phyloP scores from a whole-genome alignment of 1,140 invertebrate species.

The Rhagoletis zephyria region DNA sequence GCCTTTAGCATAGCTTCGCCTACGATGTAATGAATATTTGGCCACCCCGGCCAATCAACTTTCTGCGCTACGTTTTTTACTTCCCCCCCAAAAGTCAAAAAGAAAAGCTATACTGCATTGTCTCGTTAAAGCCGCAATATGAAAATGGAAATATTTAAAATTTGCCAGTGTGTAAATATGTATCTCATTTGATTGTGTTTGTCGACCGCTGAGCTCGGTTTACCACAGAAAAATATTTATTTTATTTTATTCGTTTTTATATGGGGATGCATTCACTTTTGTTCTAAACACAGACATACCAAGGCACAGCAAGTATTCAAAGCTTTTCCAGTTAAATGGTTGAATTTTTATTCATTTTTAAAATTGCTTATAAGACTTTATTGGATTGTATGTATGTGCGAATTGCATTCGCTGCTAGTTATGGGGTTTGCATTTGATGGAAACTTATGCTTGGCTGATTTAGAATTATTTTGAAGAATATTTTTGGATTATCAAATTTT shows the following conservation, averaged over 20 bases:
- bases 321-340: constrained; percentile 25
- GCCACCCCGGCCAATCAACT: constrained; percentile 29
- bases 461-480: no score
- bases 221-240: background rate
- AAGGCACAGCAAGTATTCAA: background rate
- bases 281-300: no score
- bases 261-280: background rate
- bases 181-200: constrained; percentile 53
- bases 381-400: background rate
- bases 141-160: background rate
- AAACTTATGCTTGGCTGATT: background rate
- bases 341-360: constrained; percentile 33
- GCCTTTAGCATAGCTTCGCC: background rate
- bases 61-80: no score
- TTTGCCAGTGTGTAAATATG: background rate
- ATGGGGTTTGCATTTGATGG: background rate
- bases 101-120: background rate
- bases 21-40: constrained; percentile 52
- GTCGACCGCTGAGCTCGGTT: constrained; percentile 54
- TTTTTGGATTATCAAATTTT: no score
- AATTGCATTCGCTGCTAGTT: background rate
- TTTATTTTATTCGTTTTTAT: background rate
- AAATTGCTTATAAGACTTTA: constrained; percentile 18
- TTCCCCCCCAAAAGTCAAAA: no score
- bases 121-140: constrained; percentile 58